Evolutionary conservation across 2,113 vertebrate genomes (phyloP), one percentile per base, ranked within the genome.

Genomic region (Chroicocephalus ridibundus): DNA sequence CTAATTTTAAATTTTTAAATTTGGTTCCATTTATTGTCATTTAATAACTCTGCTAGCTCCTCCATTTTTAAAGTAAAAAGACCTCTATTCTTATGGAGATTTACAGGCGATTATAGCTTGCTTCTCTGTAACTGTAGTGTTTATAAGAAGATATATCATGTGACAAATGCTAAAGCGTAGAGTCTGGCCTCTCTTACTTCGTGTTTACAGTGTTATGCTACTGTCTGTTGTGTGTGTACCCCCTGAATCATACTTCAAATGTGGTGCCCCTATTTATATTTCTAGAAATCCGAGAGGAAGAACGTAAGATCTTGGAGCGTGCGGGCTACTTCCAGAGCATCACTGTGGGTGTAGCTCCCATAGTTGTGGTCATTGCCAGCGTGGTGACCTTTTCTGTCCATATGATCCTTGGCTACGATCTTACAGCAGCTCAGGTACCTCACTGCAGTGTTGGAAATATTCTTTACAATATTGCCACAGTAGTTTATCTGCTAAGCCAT

Each of bases 261-360:
- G 1, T 65, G 44, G 19, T 86, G 58, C 38, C 29, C 38, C 79
- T 40, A 1, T 96, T 93, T 90, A 15, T 86, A 5, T 84, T 95
- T 72, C 38, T 94, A 99, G 99, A 98, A 97, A 99, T 99, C 49
- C 98, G 99, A 90, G 99, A 98, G 52, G 99, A 99, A 68, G 99
- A 99, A 75, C 98, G 98, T 4, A 96, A 96, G 69, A 99, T 99
- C 69, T 71, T 99, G 88, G 99, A 99, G 82, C 98, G 98, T 52
- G 99, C 99, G 0, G 99, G 99, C 47, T 99, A 99, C 96, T 99
- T 99, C 93, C 99, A 99, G 98, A 99, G 99, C 97, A 98, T 99
- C 96, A 99, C 99, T 1, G 99, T 99, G 11, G 99, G 99, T 2
- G 98, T 99, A 95, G 99, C 99, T 70, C 99, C 99, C 44, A 98